phyloP scores from a whole-genome alignment of 2,113 vertebrate genomes.

The Acrocephalus arundinaceus region DNA sequence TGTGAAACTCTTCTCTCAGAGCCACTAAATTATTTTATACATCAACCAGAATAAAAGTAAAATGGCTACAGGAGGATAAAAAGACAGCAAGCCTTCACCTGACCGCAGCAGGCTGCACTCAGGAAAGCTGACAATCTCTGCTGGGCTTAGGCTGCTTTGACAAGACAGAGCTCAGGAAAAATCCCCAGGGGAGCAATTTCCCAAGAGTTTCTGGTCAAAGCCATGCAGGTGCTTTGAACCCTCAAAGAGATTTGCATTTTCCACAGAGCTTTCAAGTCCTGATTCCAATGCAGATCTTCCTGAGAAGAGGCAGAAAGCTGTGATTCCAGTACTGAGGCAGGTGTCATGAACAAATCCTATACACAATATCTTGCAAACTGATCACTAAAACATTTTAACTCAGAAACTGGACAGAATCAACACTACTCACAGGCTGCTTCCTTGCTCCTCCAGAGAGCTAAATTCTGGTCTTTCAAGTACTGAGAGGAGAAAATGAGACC shows the following conservation, averaged over 20 bases:
- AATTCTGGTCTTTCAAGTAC: not conserved
- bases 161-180: not conserved
- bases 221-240: not conserved
- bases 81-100: not conserved
- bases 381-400: not conserved
- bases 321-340: not conserved
- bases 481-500: not conserved
- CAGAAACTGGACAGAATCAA: not conserved
- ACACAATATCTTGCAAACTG: not conserved
- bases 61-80: not conserved
- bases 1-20: not conserved
- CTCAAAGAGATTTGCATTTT: not conserved
- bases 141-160: not conserved
- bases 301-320: not conserved
- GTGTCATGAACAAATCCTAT: not conserved
- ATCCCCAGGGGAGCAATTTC: not conserved
- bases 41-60: not conserved
- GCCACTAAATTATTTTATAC: not conserved
- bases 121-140: not conserved
- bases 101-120: not conserved
- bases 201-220: not conserved
- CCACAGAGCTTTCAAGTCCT: not conserved
- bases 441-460: not conserved
- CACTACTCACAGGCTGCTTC: not conserved
- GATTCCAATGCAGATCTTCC: not conserved